Evolutionary conservation across 2,797 vertebrate species (phyloP).

Genomic region (Prunella strophiata): DNA sequence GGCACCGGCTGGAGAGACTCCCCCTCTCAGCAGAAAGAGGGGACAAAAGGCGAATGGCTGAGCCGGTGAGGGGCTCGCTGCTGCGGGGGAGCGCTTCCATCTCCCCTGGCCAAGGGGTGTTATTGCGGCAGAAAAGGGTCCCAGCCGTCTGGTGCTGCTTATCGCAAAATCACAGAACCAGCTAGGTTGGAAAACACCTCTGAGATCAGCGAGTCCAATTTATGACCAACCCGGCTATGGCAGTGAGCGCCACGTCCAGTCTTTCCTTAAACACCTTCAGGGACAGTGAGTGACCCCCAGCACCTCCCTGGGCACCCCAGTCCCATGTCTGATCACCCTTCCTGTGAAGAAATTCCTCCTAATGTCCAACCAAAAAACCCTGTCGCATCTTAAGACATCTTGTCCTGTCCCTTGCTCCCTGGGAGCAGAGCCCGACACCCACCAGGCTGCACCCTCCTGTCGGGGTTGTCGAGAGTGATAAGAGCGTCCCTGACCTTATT

Average conservation of each 20-base stretch:
- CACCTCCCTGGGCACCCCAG: neutral
- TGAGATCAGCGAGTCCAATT: neutral
- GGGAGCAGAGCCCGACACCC: neutral
- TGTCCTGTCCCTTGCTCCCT: neutral
- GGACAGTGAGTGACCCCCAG: too few species aligned
- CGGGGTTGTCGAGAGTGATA: neutral
- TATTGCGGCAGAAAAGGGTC: neutral
- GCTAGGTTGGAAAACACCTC: neutral
- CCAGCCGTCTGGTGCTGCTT: neutral
- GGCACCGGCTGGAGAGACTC: neutral
- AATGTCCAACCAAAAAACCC: neutral
- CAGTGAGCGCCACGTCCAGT: accelerated
- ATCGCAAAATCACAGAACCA: neutral
- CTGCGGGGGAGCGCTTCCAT: neutral
- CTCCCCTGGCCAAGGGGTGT: neutral
- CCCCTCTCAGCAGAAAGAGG: neutral
- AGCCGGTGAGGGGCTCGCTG: neutral
- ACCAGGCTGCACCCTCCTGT: neutral
- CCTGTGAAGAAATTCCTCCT: neutral
- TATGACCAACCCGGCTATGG: neutral
- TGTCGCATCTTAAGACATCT: neutral
- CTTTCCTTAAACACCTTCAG: neutral
- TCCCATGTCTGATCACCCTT: neutral
- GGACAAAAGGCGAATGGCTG: neutral
- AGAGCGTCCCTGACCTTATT: neutral